A percentile compares a stretch with the other conserved stretches of the same genome.
Evolutionary conservation across 2,888 invertebrate species (phyloP).

Genomic region (Eristalis tenax): DNA sequence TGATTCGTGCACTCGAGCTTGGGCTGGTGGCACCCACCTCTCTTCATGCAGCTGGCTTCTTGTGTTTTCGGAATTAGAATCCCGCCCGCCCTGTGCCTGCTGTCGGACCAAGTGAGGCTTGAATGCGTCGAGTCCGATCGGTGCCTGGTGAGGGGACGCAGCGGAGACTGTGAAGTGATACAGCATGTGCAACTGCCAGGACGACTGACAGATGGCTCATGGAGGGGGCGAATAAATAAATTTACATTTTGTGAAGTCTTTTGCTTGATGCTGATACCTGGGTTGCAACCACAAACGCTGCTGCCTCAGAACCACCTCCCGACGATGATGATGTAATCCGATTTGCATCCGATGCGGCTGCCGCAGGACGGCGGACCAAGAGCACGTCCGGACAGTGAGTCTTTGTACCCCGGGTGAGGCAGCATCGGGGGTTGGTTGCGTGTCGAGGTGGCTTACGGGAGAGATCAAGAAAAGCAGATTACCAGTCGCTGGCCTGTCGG

Average conservation of each 20-base stretch:
- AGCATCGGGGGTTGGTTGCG: constrained; percentile 11
- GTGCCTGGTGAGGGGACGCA: no score
- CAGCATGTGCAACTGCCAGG: not conserved
- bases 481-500: not conserved
- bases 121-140: constrained; percentile 10
- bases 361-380: constrained; percentile 11
- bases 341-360: constrained; percentile 44
- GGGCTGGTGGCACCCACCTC: not conserved
- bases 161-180: not conserved
- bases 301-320: not conserved
- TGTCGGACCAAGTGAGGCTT: constrained; percentile 25
- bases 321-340: constrained; percentile 53
- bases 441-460: constrained; percentile 16
- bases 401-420: not conserved
- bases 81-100: not conserved
- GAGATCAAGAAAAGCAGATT: constrained; percentile 20
- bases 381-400: not conserved
- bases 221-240: constrained; percentile 37
- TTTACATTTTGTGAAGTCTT: constrained; percentile 19
- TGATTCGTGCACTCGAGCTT: not conserved
- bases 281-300: not conserved
- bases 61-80: not conserved
- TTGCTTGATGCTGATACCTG: not conserved
- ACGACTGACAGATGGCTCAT: not conserved
- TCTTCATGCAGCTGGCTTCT: not conserved